Conservation (phyloP, 2,113 vertebrate species). For the Saccopteryx leptura region DNA sequence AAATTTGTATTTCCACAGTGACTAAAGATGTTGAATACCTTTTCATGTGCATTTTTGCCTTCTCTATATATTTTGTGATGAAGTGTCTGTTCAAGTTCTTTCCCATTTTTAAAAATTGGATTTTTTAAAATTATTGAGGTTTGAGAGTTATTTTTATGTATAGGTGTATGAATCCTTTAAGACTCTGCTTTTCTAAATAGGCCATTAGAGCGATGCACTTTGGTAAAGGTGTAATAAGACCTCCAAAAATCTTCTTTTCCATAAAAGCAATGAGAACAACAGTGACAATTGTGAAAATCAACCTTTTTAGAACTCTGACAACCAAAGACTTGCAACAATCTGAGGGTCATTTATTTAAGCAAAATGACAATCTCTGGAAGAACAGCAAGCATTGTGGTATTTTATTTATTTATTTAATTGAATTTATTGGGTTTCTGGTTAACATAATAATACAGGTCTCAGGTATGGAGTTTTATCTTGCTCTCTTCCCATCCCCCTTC, state of each 20-base stretch:
- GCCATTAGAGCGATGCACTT: background rate
- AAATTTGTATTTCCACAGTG: background rate
- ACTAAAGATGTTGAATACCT: background rate
- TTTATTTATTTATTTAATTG: background rate
- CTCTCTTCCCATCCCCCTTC: background rate
- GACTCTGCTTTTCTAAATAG: background rate
- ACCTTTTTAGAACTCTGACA: slow-evolving; percentile 37
- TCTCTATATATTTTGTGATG: background rate
- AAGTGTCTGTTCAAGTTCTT: background rate
- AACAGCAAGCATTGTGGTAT: background rate
- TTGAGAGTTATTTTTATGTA: slow-evolving; percentile 15
- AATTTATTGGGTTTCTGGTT: too few relatives aligned
- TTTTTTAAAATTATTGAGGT: slow-evolving; percentile 10
- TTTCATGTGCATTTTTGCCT: background rate
- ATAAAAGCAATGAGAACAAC: slow-evolving; percentile 1
- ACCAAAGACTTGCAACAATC: background rate
- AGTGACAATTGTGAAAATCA: background rate
- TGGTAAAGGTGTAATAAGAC: background rate
- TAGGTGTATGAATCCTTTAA: background rate
- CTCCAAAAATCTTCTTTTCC: background rate
- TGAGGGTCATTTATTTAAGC: background rate
- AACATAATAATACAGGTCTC: too few relatives aligned
- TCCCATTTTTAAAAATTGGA: background rate
- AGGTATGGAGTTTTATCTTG: background rate
- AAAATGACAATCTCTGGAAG: slow-evolving; percentile 15